Evolutionary conservation across 2,113 vertebrate species (phyloP), one percentile per base, ranked within the genome.

Genomic region (Psophia crepitans): DNA sequence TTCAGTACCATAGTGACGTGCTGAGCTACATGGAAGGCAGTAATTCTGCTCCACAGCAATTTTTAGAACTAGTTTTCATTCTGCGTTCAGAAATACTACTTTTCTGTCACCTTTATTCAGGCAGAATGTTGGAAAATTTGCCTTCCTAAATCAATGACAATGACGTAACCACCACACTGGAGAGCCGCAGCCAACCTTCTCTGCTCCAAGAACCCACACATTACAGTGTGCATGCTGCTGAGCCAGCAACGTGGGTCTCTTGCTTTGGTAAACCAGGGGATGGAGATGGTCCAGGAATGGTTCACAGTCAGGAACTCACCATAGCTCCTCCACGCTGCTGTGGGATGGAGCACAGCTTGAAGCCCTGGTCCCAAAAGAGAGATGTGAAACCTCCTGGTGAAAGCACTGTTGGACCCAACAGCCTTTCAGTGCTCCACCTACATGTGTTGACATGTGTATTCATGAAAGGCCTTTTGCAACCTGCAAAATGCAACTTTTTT

Each of bases 361-460:
- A 76, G n/a, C 10, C 28, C 23, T 32, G 35, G 12, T 41, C 68
- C 61, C 56, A 71, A 11, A 65, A 14, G 49, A 70, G 49, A 37
- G 30, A 16, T 35, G 9, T 17, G 54, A 63, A n/a, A 28, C 61
- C 61, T 91, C 43, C 35, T 37, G 71, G 90, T 37, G 41, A 66
- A 76, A 56, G 51, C 32, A 4, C 24, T 22, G 20, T 5, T 48
- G 75, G 73, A 35, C n/a, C 46, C 57, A 43, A 5, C 3, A n/a
- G 28, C 17, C 30, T 46, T 39, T 41, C 12, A 32, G 22, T 11
- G 26, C 56, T 46, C 8, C 16, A 6, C 48, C 3, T 20, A 28
- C 10, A 23, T n/a, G n/a, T 20, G 13, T 14, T 32, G 48, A 27
- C 0, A n/a, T n/a, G 8, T 57, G 10, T 30, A 9, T 14, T 35